These are phyloP conservation scores for Diadegma fenestrale DNA, from an alignment of 2,888 invertebrate species.

Conservation along the genomic window DNA sequence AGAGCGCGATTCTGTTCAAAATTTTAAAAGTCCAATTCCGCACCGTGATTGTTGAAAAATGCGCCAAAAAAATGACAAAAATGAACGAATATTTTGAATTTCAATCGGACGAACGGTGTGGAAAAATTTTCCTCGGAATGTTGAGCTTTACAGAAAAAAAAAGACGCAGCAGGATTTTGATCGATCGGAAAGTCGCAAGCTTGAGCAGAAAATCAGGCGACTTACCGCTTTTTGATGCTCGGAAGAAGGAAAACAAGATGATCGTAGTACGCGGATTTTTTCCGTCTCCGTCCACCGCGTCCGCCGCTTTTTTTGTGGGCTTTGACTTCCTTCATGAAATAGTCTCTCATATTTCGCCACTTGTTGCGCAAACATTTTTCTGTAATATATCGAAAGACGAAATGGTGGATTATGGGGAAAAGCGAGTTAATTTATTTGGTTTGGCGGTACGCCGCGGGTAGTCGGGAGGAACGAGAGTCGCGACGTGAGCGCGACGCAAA, in stretches of 20 bases:
- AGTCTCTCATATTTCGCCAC: conserved; percentile 82
- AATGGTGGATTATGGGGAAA: background rate
- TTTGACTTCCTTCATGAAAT: conserved; percentile 82
- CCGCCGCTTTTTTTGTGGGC: conserved; percentile 71
- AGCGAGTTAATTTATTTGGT: background rate
- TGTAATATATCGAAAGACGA: conserved; percentile 70
- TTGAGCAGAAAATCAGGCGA: background rate
- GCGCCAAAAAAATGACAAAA: too few relatives aligned
- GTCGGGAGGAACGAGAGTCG: background rate
- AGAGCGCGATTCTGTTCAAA: too few relatives aligned
- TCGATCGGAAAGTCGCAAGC: too few relatives aligned
- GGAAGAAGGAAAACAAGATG: conserved; percentile 80
- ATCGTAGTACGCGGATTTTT: conserved; percentile 80
- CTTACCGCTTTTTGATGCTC: conserved; percentile 77
- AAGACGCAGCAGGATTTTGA: too few relatives aligned
- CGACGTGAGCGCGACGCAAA: background rate
- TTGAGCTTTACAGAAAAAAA: background rate
- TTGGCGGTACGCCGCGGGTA: background rate
- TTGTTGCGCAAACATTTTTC: conserved; percentile 80
- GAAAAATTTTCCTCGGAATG: background rate
- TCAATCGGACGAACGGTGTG: too few relatives aligned
- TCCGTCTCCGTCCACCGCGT: conserved; percentile 77
- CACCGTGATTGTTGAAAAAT: too few relatives aligned
- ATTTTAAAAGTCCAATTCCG: too few relatives aligned
- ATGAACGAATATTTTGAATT: too few relatives aligned